Evolutionary conservation across 2,797 vertebrate species (phyloP), one percentile per base, ranked within the genome.

Genomic region (Sebastes umbrosus): DNA sequence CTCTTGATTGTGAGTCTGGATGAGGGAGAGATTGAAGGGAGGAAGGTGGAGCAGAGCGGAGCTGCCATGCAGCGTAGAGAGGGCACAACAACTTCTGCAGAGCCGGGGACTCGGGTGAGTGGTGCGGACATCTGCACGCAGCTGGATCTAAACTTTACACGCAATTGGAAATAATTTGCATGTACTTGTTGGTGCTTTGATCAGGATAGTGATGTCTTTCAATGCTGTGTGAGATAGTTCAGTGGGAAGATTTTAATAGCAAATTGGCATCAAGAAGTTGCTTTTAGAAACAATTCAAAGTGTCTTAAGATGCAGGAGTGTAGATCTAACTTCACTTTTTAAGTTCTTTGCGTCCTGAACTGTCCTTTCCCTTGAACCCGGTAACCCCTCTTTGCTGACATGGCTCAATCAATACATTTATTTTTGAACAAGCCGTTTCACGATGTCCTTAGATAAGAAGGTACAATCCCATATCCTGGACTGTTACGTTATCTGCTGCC

Each of bases 1-100:
- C 90, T 94, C 93, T 95, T 96, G 94, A 95, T 95, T 95, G 93
- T 94, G 92, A 91, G 91, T 87, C 86, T 90, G 91, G 81, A 88
- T 85, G 88, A 93, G 90, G 64, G 81, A 91, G 88, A 84, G 80
- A 84, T 90, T 88, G 90, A 87, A 83, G 88, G 75, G 74, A 88
- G 80, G 76, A 78, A 88, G 80, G 90, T 73, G 88, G 62, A 87
- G 73, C 80, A 77, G 68, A 87, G 80, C 74, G 43, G 72, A 90
- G 88, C 73, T 46, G 67, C 76, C 43, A 72, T 68, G 82, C 69
- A 81, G 75, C 32, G 72, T 70, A 88, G 70, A 80, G 73, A 79
- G 90, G 86, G 77, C 78, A 87, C 71, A 11, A 43, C 82, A 92
- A 90, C 90, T 91, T 88, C 88, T 88, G 84, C 90, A 86, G 90